Percentiles rank a stretch among this genome's conserved stretches.
Conservation (phyloP, 2,113 vertebrate species). For the Lanius collurio region DNA sequence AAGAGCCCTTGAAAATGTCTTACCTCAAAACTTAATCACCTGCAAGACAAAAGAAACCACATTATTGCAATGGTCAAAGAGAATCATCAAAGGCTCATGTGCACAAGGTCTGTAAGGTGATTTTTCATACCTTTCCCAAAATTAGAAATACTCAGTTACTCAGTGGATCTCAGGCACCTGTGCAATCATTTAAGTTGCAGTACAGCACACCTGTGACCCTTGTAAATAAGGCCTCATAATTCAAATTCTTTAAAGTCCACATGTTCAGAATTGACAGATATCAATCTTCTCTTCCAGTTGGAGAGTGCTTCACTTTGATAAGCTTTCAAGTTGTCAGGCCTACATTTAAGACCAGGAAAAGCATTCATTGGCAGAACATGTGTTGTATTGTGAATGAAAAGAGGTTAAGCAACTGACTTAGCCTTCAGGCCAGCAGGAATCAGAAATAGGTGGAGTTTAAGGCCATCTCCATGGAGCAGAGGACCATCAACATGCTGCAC, state of each 20-base stretch:
- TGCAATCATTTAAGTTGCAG: neutral
- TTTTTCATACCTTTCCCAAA: neutral
- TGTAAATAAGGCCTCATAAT: neutral
- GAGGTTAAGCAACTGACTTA: neutral
- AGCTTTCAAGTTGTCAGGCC: neutral
- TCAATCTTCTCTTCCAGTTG: neutral
- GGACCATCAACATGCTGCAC: neutral
- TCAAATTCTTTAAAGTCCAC: neutral
- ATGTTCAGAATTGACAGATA: neutral
- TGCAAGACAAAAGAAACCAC: neutral
- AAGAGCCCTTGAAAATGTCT: neutral
- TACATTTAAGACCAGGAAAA: neutral
- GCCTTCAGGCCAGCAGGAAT: neutral
- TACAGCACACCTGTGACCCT: neutral
- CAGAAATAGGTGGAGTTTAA: neutral
- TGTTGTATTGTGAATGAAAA: neutral
- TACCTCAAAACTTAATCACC: neutral
- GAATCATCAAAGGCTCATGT: neutral
- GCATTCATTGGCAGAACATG: rapidly evolving
- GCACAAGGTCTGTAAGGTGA: neutral
- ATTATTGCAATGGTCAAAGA: rapidly evolving
- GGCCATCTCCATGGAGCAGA: neutral
- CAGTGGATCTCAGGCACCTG: neutral
- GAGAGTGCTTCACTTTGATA: neutral
- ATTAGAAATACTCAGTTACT: neutral